A percentile compares a stretch with the other conserved stretches of the same genome.
phyloP scores from a whole-genome alignment of 2,797 vertebrate species.

The Sardinella longiceps region DNA sequence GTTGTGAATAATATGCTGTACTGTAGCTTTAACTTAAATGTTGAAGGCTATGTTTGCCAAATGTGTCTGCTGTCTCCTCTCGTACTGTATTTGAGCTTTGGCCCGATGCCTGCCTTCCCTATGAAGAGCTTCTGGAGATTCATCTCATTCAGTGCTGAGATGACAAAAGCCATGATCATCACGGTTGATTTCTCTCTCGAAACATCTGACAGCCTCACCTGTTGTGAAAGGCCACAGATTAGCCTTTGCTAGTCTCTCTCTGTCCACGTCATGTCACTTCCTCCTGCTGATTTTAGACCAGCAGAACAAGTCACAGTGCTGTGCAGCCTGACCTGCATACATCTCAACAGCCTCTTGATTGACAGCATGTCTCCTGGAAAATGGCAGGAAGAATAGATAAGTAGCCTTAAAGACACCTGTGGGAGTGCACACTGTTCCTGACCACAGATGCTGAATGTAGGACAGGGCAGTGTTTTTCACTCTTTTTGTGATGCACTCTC shows the following conservation, averaged over 20 bases:
- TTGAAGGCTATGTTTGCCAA: background rate
- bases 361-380: slow-evolving; percentile 1
- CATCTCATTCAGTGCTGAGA: background rate
- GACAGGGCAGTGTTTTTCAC: background rate
- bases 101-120: background rate
- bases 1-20: background rate
- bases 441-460: slow-evolving; percentile 15
- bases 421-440: background rate
- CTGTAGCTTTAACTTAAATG: background rate
- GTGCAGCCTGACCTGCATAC: background rate
- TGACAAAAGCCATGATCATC: slow-evolving; percentile 5
- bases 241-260: background rate
- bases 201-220: background rate
- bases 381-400: slow-evolving; percentile 19
- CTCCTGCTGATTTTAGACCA: background rate
- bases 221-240: background rate
- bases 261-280: background rate
- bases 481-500: background rate
- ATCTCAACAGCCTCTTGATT: background rate
- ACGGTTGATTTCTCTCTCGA: background rate
- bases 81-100: background rate
- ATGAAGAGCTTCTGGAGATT: background rate
- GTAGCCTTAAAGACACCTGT: slow-evolving; percentile 14
- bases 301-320: background rate
- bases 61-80: background rate